A percentile compares a stretch with the other conserved stretches of the same genome.
phyloP scores from a whole-genome alignment of 92 coral and sea anemone genomes.

The Hydrozoanthus gracilis region DNA sequence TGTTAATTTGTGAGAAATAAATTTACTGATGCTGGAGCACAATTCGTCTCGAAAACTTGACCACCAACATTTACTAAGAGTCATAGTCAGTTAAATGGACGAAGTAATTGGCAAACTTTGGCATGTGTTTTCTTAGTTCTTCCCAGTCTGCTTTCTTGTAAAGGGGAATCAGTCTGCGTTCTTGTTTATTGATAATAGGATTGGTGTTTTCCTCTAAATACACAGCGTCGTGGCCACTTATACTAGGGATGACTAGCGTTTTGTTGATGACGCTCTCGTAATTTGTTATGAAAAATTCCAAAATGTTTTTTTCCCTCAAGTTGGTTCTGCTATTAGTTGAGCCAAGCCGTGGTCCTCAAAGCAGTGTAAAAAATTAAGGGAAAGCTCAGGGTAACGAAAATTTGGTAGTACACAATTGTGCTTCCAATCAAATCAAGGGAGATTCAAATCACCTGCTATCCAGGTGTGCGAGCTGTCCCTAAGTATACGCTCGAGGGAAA shows the following conservation, averaged over 20 bases:
- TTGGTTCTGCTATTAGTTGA: no score
- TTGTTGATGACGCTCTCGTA: background rate
- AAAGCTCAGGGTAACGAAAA: no score
- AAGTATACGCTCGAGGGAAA: no score
- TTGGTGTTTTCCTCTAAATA: background rate
- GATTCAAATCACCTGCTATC: no score
- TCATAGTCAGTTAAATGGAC: background rate
- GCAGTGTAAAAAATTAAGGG: no score
- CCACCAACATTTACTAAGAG: background rate
- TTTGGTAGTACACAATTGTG: no score
- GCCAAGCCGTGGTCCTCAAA: no score
- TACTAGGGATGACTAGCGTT: background rate
- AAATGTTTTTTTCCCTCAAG: background rate
- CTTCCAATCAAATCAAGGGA: no score
- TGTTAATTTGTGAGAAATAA: background rate
- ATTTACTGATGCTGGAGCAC: background rate
- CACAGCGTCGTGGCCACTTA: background rate
- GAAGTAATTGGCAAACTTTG: background rate
- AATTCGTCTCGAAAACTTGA: background rate
- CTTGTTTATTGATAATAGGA: no score
- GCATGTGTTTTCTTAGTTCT: background rate
- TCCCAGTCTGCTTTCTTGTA: constrained; percentile 14
- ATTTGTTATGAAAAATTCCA: background rate
- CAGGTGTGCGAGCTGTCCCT: no score
- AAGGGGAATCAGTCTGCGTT: background rate